Conservation (phyloP, 1,140 invertebrate species). For the Solenopsis invicta region DNA sequence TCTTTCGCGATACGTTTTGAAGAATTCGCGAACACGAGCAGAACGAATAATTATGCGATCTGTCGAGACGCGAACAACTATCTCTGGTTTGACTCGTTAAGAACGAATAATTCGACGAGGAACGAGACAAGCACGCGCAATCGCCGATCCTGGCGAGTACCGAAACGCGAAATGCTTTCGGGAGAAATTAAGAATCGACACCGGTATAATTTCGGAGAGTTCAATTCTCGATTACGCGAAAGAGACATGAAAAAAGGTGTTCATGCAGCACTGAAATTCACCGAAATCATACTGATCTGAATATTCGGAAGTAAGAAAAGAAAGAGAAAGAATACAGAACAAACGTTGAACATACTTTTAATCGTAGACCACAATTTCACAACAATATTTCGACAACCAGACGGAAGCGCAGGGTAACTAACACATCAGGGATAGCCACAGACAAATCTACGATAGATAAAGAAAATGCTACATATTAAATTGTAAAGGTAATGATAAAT, state of each 20-base stretch:
- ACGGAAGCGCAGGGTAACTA: constrained; percentile 88
- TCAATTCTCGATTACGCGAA: constrained; percentile 31
- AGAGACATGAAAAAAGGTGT: not conserved
- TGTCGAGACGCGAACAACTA: constrained; percentile 16
- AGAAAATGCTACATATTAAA: constrained; percentile 86
- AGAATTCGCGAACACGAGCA: constrained; percentile 10
- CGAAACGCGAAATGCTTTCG: constrained; percentile 33
- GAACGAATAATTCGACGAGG: constrained; percentile 29
- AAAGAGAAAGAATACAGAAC: constrained; percentile 4
- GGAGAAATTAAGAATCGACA: not conserved
- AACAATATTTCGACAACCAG: constrained; percentile 87
- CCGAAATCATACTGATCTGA: constrained; percentile 20
- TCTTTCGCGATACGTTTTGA: constrained; percentile 26
- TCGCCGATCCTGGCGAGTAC: constrained; percentile 53
- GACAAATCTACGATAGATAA: constrained; percentile 87
- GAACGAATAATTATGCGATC: constrained; percentile 32
- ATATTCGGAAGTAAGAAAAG: not conserved
- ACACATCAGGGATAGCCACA: constrained; percentile 87
- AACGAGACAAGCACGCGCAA: constrained; percentile 39
- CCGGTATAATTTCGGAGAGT: constrained; percentile 31
- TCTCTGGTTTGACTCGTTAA: constrained; percentile 23
- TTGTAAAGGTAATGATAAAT: constrained; percentile 82
- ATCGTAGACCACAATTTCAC: constrained; percentile 84
- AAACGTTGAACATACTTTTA: constrained; percentile 75
- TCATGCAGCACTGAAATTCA: constrained; percentile 1